These are phyloP conservation scores for Chloropsis cyanopogon DNA, from an alignment of 2,113 vertebrate genomes.

Conservation along the genomic window DNA sequence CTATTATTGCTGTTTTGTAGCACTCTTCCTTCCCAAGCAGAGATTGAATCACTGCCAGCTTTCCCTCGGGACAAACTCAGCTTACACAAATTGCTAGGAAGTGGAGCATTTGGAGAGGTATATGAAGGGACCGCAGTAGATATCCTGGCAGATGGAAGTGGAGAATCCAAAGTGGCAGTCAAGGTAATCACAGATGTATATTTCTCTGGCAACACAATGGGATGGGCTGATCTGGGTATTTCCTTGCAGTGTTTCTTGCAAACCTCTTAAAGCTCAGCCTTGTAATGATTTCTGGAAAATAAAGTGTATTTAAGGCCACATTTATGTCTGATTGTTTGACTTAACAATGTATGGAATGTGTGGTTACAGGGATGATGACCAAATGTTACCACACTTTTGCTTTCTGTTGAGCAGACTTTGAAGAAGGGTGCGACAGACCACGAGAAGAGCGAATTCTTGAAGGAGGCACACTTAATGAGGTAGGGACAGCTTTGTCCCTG, in stretches of 20 bases:
- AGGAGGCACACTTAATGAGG: constrained; percentile 82
- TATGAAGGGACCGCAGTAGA: constrained; percentile 74
- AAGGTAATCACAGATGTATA: constrained; percentile 63
- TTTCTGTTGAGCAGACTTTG: constrained; percentile 71
- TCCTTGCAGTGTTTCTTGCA: not conserved
- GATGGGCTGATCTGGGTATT: too few species aligned
- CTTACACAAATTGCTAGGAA: constrained; percentile 74
- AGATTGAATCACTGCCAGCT: constrained; percentile 71
- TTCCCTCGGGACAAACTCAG: constrained; percentile 75
- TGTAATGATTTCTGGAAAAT: not conserved
- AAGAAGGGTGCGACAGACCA: constrained; percentile 74
- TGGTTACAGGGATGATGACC: not conserved
- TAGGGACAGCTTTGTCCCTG: constrained; percentile 5
- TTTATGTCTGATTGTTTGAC: not conserved
- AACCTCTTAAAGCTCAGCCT: not conserved
- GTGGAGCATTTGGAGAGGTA: constrained; percentile 80
- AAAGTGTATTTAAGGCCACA: not conserved
- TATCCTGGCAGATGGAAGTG: constrained; percentile 60
- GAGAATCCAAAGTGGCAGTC: constrained; percentile 75
- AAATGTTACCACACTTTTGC: not conserved
- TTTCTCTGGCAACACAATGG: not conserved
- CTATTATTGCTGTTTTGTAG: constrained; percentile 57
- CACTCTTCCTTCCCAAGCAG: constrained; percentile 68
- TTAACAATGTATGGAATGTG: not conserved
- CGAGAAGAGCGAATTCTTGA: constrained; percentile 79